Evolutionary conservation across 2,888 invertebrate species (phyloP).

Genomic region (Ecliptopera silaceata): DNA sequence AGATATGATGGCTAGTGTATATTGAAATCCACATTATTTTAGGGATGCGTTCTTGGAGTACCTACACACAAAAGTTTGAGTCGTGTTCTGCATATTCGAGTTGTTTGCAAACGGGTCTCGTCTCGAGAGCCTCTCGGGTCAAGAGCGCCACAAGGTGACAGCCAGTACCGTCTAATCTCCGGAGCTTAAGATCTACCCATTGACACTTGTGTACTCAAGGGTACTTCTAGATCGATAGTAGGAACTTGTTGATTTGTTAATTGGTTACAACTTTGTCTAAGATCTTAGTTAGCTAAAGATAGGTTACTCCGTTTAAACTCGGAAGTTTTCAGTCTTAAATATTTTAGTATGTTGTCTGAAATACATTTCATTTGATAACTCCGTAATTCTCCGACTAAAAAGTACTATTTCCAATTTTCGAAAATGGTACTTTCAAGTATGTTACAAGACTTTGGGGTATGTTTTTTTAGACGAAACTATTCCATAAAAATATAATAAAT

Average conservation of each 20-base stretch:
- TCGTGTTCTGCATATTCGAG: conserved; percentile 66
- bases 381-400: too few species aligned
- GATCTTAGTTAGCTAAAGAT: too few species aligned
- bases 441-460: too few species aligned
- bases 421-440: too few species aligned
- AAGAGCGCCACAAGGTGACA: conserved; percentile 71
- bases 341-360: too few species aligned
- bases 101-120: conserved; percentile 66
- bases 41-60: conserved; percentile 26
- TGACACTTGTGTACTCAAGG: conserved; percentile 50
- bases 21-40: conserved; percentile 27
- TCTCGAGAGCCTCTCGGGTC: conserved; percentile 64
- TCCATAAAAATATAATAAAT: too few species aligned
- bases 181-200: conserved; percentile 61
- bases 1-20: too few species aligned
- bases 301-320: too few species aligned
- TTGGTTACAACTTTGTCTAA: conserved; percentile 11
- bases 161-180: conserved; percentile 70
- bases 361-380: too few species aligned
- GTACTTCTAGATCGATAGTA: conserved; percentile 31
- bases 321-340: too few species aligned
- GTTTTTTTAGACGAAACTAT: too few species aligned
- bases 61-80: conserved; percentile 30
- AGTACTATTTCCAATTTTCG: too few species aligned
- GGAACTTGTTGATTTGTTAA: conserved; percentile 38